A percentile compares a stretch with the other conserved stretches of the same genome.
Conservation (phyloP, 2,888 invertebrate genomes). For the Drosophila formosana region DNA sequence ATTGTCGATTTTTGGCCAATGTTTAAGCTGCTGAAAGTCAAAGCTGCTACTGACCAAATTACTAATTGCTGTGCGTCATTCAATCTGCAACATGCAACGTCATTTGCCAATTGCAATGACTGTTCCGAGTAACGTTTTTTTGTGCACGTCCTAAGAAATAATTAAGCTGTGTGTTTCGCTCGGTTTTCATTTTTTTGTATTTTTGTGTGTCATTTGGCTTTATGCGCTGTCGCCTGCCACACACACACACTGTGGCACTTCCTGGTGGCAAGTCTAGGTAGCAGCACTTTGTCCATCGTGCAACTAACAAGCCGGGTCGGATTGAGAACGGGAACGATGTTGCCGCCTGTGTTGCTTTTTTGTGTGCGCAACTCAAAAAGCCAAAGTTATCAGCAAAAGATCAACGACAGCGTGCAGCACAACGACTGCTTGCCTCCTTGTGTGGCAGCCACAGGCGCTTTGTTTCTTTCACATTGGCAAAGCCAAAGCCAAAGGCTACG, state of each 20-base stretch:
- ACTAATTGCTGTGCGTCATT: conserved; percentile 22
- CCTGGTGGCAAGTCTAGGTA: conserved; percentile 18
- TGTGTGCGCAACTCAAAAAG: conserved; percentile 59
- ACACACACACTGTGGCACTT: conserved; percentile 33
- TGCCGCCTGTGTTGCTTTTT: conserved; percentile 3
- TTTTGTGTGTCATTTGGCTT: conserved; percentile 32
- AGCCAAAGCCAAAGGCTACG: conserved; percentile 56
- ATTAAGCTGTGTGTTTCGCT: conserved; percentile 11
- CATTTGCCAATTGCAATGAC: conserved; percentile 5
- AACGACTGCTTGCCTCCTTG: conserved; percentile 23
- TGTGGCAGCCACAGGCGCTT: conserved; percentile 67
- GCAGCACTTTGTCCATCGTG: conserved; percentile 48
- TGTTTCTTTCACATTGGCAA: conserved; percentile 55
- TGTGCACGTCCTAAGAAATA: conserved; percentile 12
- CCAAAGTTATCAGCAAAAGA: conserved; percentile 81
- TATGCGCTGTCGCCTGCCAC: conserved; percentile 55
- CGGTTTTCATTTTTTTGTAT: neutral
- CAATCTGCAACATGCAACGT: conserved; percentile 2
- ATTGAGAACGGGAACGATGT: conserved; percentile 1
- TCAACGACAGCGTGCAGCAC: conserved; percentile 60
- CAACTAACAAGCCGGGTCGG: conserved; percentile 42
- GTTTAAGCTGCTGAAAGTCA: neutral
- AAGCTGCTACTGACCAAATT: conserved; percentile 7
- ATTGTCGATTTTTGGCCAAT: neutral
- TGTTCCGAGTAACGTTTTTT: conserved; percentile 2